Evolutionary conservation across 2,113 vertebrate species (phyloP).

Genomic region (Poeciliopsis retropinna): DNA sequence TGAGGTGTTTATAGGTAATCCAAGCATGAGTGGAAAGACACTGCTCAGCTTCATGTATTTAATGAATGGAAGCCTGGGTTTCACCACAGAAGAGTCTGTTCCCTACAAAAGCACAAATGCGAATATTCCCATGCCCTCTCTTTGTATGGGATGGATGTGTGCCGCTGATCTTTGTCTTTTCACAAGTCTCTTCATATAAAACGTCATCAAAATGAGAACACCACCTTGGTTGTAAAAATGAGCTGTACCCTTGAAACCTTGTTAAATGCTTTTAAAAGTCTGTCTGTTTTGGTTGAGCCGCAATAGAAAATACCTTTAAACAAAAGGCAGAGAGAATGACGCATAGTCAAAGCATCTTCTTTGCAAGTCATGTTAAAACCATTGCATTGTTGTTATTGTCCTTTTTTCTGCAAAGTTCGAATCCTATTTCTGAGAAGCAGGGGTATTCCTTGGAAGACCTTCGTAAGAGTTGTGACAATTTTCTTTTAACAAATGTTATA

Average conservation of each 20-base stretch:
- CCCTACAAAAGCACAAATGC: slow-evolving; percentile 38
- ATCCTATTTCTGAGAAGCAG: slow-evolving; percentile 44
- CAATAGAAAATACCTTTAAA: slow-evolving; percentile 67
- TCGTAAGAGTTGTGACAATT: slow-evolving; percentile 37
- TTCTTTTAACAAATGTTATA: not conserved
- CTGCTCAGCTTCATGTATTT: slow-evolving; percentile 57
- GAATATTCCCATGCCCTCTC: slow-evolving; percentile 43
- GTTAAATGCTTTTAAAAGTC: slow-evolving; percentile 48
- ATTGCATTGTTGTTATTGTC: slow-evolving; percentile 72
- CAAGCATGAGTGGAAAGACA: slow-evolving; percentile 49
- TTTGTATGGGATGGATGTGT: slow-evolving; percentile 22
- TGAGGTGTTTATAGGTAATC: slow-evolving; percentile 73
- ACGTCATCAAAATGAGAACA: slow-evolving; percentile 52
- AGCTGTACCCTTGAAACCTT: slow-evolving; percentile 26
- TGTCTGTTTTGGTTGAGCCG: slow-evolving; percentile 58
- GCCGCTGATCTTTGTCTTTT: slow-evolving; percentile 51
- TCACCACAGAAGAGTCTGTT: slow-evolving; percentile 50
- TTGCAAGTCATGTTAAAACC: slow-evolving; percentile 74
- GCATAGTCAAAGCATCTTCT: slow-evolving; percentile 43
- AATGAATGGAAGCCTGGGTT: slow-evolving; percentile 50
- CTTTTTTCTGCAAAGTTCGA: slow-evolving; percentile 69
- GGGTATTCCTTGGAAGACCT: slow-evolving; percentile 49
- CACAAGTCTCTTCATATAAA: slow-evolving; percentile 47
- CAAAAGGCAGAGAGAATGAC: slow-evolving; percentile 54
- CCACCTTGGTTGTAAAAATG: slow-evolving; percentile 21